Percentiles rank a stretch among this genome's conserved stretches.
Evolutionary conservation across 2,888 invertebrate species (phyloP).

Genomic region (Cheilosia pagana): DNA sequence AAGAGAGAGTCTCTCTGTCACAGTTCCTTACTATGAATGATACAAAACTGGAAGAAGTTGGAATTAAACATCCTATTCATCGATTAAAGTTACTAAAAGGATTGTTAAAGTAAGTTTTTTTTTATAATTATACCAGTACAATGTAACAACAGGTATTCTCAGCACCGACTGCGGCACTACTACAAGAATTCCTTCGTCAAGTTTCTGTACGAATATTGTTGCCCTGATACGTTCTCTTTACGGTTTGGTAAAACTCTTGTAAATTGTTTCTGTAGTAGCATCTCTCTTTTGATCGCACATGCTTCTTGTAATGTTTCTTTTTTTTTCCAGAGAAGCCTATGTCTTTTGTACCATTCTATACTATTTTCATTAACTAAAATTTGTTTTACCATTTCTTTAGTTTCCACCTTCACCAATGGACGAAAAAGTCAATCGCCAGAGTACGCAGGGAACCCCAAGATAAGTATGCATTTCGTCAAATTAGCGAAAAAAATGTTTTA

Average conservation of each 20-base stretch:
- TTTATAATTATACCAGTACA: background rate
- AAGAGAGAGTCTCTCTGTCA: conserved; percentile 78
- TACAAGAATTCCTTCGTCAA: too few species aligned
- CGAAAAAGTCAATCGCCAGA: conserved; percentile 79
- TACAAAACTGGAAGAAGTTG: conserved; percentile 78
- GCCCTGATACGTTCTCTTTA: too few species aligned
- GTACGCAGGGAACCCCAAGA: conserved; percentile 77
- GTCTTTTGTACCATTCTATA: too few species aligned
- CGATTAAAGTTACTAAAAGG: conserved; percentile 81
- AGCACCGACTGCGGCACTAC: too few species aligned
- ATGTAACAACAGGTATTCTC: too few species aligned
- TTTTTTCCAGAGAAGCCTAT: too few species aligned
- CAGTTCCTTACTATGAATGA: conserved; percentile 81
- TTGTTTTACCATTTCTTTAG: conserved; percentile 72
- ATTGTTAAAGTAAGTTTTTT: conserved; percentile 79
- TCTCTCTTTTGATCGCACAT: too few species aligned
- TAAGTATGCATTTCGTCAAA: conserved; percentile 75
- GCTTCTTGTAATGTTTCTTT: too few species aligned
- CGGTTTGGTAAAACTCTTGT: too few species aligned
- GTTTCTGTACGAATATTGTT: too few species aligned
- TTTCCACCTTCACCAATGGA: conserved; percentile 82
- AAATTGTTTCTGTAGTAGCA: too few species aligned
- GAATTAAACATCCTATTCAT: conserved; percentile 80
- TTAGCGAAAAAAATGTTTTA: background rate
- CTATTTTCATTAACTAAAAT: too few species aligned